Base-by-base conservation (phyloP, 2,797 vertebrate species). In the Rhincodon typus region DNA sequence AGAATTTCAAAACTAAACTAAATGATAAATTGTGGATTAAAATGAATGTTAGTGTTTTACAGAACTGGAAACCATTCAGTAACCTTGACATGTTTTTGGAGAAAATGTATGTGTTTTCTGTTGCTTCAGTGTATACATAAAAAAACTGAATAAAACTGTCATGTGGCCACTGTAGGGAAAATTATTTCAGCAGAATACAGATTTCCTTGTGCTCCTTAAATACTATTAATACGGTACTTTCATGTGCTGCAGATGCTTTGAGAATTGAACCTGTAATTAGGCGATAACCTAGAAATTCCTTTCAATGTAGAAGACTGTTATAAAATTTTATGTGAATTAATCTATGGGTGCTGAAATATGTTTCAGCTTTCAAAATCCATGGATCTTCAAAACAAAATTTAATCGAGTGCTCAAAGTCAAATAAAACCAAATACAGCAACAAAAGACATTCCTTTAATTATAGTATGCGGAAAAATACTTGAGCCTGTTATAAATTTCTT, bases 341-440 rank as follows among this genome's bases (percentile, higher is more conserved):
- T 67, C 90, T 93, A 69, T 93, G 62, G 90, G 90, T 93, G 90
- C 66, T 93, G 90, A 93, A 93, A 93, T 67, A 69, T 67, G 90
- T 23, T 66, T 42, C 66, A 42, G 38, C 90, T 93, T 93, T 93
- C 38, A 93, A 93, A 93, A 42, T 67, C 62, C 7, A 38, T 38
- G 62, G 19, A 67, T 10, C 66, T 67, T 67, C 90, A 67, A 93
- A 93, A 42, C n/a, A 93, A 93, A 38, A 4, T 93, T 23, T 42
- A 93, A 93, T 42, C 62, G 25, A 23, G n/a, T 38, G 38, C 66
- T 21, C 66, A 93, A 57, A 69, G n/a, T 27, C 21, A 21, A 91
- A 7, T 19, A 67, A 93, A 67, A 38, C 3, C 57, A 67, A 67
- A 67, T 42, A 69, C 23, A 67, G 66, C 6, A 42, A 66, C n/a